A percentile compares a stretch with the other conserved stretches of the same genome.
phyloP scores from a whole-genome alignment of 2,797 vertebrate species.

The Pangasius larnaudii region DNA sequence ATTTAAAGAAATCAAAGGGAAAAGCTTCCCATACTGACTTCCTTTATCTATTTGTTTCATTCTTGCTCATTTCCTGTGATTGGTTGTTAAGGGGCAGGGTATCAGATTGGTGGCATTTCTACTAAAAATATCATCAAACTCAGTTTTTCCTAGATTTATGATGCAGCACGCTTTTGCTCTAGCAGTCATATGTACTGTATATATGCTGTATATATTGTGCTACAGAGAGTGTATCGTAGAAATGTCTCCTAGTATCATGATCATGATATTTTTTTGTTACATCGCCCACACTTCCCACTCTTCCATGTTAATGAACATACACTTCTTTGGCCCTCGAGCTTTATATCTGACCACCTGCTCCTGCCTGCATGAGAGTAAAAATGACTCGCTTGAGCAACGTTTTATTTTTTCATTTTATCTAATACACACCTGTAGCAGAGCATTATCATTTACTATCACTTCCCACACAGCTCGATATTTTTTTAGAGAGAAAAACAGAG shows the following conservation, averaged over 20 bases:
- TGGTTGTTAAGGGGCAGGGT: too few relatives aligned
- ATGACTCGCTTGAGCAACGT: not conserved
- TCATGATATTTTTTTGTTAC: not conserved
- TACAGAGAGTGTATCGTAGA: not conserved
- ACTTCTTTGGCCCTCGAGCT: not conserved
- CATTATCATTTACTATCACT: not conserved
- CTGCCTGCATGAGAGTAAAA: too few relatives aligned
- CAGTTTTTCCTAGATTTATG: too few relatives aligned
- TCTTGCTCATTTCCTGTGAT: too few relatives aligned
- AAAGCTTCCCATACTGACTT: too few relatives aligned
- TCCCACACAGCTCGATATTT: not conserved
- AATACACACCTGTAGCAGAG: not conserved
- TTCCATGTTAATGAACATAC: not conserved
- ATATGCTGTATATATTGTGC: not conserved
- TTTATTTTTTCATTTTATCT: not conserved
- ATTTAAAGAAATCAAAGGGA: too few relatives aligned
- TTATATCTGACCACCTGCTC: not conserved
- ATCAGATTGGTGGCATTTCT: too few relatives aligned
- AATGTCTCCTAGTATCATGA: not conserved
- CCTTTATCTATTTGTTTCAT: too few relatives aligned
- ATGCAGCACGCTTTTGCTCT: too few relatives aligned
- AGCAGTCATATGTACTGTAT: not conserved
- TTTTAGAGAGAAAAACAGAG: not conserved
- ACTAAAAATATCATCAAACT: not conserved
- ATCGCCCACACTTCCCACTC: not conserved